Base-by-base conservation (phyloP, 2,888 invertebrate species). In the Ichneumoninae sp. region DNA sequence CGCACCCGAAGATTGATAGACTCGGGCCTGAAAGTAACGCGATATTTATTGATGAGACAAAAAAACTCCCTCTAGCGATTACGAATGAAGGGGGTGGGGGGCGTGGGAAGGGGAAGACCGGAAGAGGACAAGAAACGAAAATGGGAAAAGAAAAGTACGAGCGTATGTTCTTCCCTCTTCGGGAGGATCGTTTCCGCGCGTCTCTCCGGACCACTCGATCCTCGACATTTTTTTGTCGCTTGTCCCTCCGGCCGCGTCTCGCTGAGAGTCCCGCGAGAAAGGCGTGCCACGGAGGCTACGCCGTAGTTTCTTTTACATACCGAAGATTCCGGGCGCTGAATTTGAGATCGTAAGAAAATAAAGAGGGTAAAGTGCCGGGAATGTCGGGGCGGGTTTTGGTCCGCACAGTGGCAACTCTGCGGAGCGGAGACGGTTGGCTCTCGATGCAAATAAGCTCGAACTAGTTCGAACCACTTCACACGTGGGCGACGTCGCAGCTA, bases 21-120 rank as follows among this genome's bases (percentile, higher is more conserved):
- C 60, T 8, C 26, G 19, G 8, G 22, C 50, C 19, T 30, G 22
- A 22, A 52, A 52, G 75, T 71, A 71, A 71, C 40, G 22, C 66
- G 80, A 80, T 60, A 80, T 83, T 79, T 79, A 75, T 82, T 72
- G 40, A 47, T 7, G 19, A 40, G 26, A n/a, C 22, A 47, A 72
- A 54, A 30, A 60, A 62, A 10, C 65, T 52, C 52, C 22, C 33
- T 8, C 36, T 10, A 36, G 22, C 75, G 70, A 69, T 75, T 50
- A n/a, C 50, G n/a, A 71, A 76, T 66, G 50, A 75, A 66, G 65
- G 16, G 44, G 44, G 16, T 1, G 4, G 13, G 40, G 40, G 40
- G 10, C 2, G 40, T 1, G 7, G 40, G 40, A 10, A 10, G 40
- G 10, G 10, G 5, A 71, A 47, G 3, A 16, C 13, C 44, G 44